Conservation (phyloP, 2,888 invertebrate species). For the Anticlea derivata region DNA sequence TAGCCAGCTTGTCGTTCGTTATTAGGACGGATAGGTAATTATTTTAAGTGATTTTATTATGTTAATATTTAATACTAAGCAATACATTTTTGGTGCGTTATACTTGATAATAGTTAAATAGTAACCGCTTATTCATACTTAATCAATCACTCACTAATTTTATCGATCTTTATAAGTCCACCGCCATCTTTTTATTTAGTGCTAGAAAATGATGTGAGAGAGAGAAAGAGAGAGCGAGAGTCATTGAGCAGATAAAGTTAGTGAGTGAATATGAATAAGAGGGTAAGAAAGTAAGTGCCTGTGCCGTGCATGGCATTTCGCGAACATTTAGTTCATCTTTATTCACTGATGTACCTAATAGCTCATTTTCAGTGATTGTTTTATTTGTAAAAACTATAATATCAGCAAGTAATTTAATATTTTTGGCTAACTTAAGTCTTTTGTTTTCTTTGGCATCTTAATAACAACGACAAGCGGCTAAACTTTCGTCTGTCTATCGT, state of each 20-base stretch:
- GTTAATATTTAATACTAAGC: constrained; percentile 12
- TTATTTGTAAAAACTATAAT: not conserved
- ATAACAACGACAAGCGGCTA: constrained; percentile 66
- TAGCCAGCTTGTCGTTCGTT: constrained; percentile 58
- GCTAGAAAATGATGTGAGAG: too few relatives aligned
- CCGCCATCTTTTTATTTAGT: too few relatives aligned
- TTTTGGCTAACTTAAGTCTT: constrained; percentile 35
- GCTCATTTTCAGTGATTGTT: not conserved
- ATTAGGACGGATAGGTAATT: constrained; percentile 65
- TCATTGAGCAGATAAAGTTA: too few relatives aligned
- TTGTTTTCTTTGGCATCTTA: constrained; percentile 63
- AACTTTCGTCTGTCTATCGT: constrained; percentile 51
- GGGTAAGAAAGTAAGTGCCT: constrained; percentile 8
- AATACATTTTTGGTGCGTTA: not conserved
- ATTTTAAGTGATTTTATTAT: constrained; percentile 27
- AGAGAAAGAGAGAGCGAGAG: too few relatives aligned
- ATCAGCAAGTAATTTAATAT: constrained; percentile 1
- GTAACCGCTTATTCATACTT: too few relatives aligned
- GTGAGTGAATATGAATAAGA: too few relatives aligned
- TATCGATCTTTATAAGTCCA: too few relatives aligned
- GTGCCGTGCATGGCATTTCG: too few relatives aligned
- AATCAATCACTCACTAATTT: too few relatives aligned
- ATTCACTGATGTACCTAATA: not conserved
- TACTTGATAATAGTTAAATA: too few relatives aligned
- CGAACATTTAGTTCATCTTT: too few relatives aligned